These are phyloP conservation scores for Trichonephila inaurata DNA, from an alignment of 1,140 invertebrate genomes.

Conservation along the genomic window DNA sequence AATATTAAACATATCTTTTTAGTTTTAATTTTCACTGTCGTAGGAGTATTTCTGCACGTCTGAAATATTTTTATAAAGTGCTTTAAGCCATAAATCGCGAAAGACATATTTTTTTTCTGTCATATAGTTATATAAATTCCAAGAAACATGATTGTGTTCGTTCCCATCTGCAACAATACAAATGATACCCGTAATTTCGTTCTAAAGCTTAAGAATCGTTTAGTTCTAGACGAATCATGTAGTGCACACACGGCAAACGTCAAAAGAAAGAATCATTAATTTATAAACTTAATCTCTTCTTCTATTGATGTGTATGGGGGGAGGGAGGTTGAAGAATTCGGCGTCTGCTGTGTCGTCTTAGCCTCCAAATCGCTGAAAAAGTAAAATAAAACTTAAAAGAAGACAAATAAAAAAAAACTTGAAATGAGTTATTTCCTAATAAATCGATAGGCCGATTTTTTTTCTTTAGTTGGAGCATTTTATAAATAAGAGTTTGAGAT, in stretches of 20 bases:
- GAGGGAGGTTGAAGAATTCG: not conserved
- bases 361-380: no score
- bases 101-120: not conserved
- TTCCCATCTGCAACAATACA: not conserved
- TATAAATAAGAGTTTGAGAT: conserved; percentile 24
- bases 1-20: no score
- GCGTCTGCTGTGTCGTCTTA: not conserved
- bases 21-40: no score
- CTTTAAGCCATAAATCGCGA: not conserved
- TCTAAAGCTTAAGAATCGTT: not conserved
- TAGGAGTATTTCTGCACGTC: no score
- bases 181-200: not conserved
- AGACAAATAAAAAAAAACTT: not conserved
- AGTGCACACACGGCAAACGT: not conserved
- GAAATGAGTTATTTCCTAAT: conserved; percentile 40
- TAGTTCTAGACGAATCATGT: not conserved
- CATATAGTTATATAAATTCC: not conserved
- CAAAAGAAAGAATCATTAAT: not conserved
- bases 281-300: conserved; percentile 6
- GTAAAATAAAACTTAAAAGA: not conserved
- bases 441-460: conserved; percentile 24
- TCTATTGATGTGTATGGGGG: not conserved
- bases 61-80: not conserved
- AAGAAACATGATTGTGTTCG: not conserved
- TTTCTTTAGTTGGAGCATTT: not conserved